A percentile compares a stretch with the other conserved stretches of the same genome.
Evolutionary conservation across 2,888 invertebrate species (phyloP).

Genomic region (Rosalia funebris): DNA sequence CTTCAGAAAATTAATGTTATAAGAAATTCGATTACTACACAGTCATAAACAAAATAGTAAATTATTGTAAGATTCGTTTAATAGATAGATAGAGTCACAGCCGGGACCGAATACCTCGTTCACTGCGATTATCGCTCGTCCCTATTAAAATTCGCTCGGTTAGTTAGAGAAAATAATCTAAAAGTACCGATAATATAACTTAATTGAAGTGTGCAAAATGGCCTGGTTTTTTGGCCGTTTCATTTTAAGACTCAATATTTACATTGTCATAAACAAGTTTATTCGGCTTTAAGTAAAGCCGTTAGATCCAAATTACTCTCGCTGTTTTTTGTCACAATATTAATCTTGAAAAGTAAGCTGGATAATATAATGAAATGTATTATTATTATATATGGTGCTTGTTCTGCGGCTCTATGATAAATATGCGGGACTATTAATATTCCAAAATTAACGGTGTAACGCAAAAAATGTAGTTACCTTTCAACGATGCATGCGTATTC

Average conservation of each 20-base stretch:
- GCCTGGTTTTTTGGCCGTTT: background rate
- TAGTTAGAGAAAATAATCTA: background rate
- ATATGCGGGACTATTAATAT: background rate
- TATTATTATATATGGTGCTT: background rate
- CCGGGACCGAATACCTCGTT: background rate
- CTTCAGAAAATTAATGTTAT: slow-evolving; percentile 4
- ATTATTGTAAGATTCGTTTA: slow-evolving; percentile 6
- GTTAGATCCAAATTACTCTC: background rate
- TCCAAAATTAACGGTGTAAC: background rate
- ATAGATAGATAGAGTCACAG: background rate
- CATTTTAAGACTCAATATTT: background rate
- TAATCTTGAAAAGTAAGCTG: background rate
- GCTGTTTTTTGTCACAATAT: background rate
- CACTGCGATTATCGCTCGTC: background rate
- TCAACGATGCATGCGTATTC: background rate
- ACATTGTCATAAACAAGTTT: background rate
- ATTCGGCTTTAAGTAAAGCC: background rate
- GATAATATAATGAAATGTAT: background rate
- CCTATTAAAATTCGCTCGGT: background rate
- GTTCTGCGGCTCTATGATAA: background rate
- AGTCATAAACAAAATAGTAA: slow-evolving; percentile 1
- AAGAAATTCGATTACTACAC: slow-evolving; percentile 6
- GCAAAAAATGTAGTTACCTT: slow-evolving; percentile 2
- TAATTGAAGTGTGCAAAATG: background rate
- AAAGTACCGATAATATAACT: background rate